Evolutionary conservation across 2,113 vertebrate species (phyloP).

Genomic region (Semnornis frantzii): DNA sequence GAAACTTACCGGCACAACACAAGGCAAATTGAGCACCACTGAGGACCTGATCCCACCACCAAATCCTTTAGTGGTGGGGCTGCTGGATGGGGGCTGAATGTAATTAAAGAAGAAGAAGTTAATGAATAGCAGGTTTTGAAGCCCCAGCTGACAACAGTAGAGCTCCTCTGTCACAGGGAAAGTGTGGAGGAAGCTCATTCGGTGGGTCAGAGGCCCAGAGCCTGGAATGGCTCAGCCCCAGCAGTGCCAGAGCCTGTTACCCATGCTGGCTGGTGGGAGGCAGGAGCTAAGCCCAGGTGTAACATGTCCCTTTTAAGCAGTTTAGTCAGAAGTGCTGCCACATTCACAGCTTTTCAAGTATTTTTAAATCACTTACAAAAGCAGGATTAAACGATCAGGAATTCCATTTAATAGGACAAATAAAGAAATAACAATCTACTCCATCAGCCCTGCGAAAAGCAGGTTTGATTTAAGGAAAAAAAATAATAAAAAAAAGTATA

Average conservation of each 20-base stretch:
- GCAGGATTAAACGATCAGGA: constrained; percentile 85
- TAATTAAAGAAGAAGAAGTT: neutral
- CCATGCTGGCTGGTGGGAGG: neutral
- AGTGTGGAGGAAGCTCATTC: neutral
- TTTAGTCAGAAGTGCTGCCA: constrained; percentile 64
- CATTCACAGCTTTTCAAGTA: constrained; percentile 78
- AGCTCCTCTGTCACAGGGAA: neutral
- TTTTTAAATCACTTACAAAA: constrained; percentile 87
- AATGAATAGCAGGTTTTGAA: neutral
- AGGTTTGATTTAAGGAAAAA: constrained; percentile 69
- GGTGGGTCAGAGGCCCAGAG: neutral
- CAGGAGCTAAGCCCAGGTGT: constrained; percentile 10
- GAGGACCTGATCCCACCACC: neutral
- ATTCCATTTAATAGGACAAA: constrained; percentile 88
- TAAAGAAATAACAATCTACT: constrained; percentile 88
- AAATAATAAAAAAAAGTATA: constrained; percentile 59
- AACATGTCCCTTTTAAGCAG: constrained; percentile 45
- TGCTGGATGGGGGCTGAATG: neutral
- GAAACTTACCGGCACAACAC: neutral
- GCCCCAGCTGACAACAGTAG: neutral
- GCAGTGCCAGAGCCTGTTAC: neutral
- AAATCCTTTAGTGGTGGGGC: neutral
- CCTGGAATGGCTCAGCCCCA: neutral
- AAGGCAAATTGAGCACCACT: neutral
- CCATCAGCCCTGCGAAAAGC: constrained; percentile 77